A percentile compares a stretch with the other conserved stretches of the same genome.
Evolutionary conservation across 2,113 vertebrate species (phyloP).

Genomic region (Hippocampus abdominalis): DNA sequence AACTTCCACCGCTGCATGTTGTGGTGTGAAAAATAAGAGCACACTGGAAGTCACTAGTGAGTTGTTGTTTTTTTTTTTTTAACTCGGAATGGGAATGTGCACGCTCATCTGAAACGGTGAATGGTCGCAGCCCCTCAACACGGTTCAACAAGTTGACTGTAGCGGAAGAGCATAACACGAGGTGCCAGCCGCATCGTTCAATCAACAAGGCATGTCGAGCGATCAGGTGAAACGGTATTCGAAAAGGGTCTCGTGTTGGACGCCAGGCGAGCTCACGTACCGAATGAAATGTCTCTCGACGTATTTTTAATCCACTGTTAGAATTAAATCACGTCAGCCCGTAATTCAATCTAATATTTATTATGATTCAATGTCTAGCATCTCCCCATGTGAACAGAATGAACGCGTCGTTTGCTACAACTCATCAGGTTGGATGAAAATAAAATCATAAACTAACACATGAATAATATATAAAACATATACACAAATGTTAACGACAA

Average conservation of each 20-base stretch:
- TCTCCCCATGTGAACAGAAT: not conserved
- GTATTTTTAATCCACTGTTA: too few species aligned
- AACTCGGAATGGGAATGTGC: slow-evolving; percentile 69
- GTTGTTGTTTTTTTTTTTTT: slow-evolving; percentile 35
- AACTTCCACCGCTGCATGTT: not conserved
- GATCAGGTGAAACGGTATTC: too few species aligned
- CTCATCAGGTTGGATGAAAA: not conserved
- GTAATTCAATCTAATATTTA: too few species aligned
- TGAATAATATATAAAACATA: not conserved
- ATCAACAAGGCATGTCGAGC: not conserved
- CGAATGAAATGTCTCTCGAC: too few species aligned
- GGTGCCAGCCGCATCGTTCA: not conserved
- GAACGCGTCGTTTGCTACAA: not conserved
- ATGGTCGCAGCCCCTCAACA: slow-evolving; percentile 35
- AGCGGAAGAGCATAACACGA: not conserved
- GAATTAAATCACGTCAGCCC: too few species aligned
- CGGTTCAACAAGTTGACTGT: slow-evolving; percentile 62
- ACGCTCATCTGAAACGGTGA: slow-evolving; percentile 62
- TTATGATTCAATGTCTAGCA: not conserved
- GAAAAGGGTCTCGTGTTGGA: too few species aligned
- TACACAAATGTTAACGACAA: not conserved
- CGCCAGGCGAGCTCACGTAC: too few species aligned
- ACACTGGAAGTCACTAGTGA: slow-evolving; percentile 56
- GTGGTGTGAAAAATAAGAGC: slow-evolving; percentile 38
- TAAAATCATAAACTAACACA: not conserved